Evolutionary conservation across 2,888 invertebrate species (phyloP).

Genomic region (Epistrophe grossulariae): DNA sequence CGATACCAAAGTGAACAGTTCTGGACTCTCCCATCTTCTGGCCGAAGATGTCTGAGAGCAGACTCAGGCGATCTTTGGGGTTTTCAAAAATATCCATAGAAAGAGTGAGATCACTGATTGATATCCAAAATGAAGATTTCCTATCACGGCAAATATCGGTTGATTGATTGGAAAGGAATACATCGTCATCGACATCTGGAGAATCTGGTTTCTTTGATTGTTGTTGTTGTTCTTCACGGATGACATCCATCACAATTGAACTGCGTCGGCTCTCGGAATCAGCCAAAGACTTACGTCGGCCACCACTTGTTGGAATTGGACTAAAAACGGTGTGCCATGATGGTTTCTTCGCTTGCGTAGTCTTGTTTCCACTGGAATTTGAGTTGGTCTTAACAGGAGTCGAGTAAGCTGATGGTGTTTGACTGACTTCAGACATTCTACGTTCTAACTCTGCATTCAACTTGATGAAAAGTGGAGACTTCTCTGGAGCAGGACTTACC

Average conservation of each 20-base stretch:
- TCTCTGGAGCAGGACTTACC: constrained; percentile 9
- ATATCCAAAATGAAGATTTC: constrained; percentile 80
- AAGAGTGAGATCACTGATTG: constrained; percentile 79
- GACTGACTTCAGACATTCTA: constrained; percentile 32
- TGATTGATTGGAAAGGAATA: constrained; percentile 9
- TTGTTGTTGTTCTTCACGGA: constrained; percentile 79
- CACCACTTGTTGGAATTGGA: constrained; percentile 32
- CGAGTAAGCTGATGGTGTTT: constrained; percentile 78
- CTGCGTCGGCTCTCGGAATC: constrained; percentile 78
- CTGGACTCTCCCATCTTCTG: constrained; percentile 79
- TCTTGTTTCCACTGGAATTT: neutral
- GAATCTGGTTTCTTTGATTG: neutral
- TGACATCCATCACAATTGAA: constrained; percentile 81
- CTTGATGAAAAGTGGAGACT: constrained; percentile 60
- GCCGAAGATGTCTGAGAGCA: constrained; percentile 81
- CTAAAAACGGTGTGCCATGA: constrained; percentile 64
- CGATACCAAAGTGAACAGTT: constrained; percentile 81
- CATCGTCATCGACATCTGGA: constrained; percentile 30
- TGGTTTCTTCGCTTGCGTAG: constrained; percentile 37
- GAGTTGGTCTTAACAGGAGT: constrained; percentile 78
- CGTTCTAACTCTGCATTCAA: constrained; percentile 49
- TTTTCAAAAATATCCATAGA: constrained; percentile 78
- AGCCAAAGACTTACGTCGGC: constrained; percentile 57
- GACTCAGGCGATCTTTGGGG: constrained; percentile 77
- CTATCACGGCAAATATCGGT: neutral